Percentiles rank a stretch among this genome's conserved stretches.
phyloP scores from a whole-genome alignment of 2,113 vertebrate species.

The Misgurnus anguillicaudatus region DNA sequence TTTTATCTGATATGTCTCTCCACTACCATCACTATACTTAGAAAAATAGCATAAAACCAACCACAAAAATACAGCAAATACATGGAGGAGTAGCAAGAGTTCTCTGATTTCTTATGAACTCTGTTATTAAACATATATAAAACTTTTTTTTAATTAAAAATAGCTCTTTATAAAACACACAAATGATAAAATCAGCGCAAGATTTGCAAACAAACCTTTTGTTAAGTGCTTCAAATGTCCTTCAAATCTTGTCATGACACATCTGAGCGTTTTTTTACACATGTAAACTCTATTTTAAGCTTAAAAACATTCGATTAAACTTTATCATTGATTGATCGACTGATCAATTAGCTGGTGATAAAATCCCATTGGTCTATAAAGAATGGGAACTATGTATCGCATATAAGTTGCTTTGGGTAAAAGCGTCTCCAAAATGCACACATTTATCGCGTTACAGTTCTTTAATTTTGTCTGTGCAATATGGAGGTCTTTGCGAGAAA shows the following conservation, averaged over 20 bases:
- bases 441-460: neutral
- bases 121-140: conserved; percentile 42
- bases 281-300: neutral
- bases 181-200: conserved; percentile 25
- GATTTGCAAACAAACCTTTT: conserved; percentile 33
- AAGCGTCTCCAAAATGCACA: conserved; percentile 24
- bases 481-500: no score
- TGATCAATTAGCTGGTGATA: conserved; percentile 1
- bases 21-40: conserved; percentile 39
- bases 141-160: conserved; percentile 43
- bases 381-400: neutral
- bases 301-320: neutral
- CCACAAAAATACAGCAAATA: conserved; percentile 28
- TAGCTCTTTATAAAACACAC: conserved; percentile 50
- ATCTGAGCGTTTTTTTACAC: neutral
- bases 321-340: neutral
- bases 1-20: conserved; percentile 22
- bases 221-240: conserved; percentile 30
- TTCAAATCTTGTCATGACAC: conserved; percentile 9
- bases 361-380: neutral
- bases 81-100: conserved; percentile 25
- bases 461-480: no score
- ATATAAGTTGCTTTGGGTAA: conserved; percentile 2
- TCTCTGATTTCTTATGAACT: conserved; percentile 41
- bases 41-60: conserved; percentile 53